phyloP scores from a whole-genome alignment of 2,797 vertebrate genomes.

The Cossypha caffra region DNA sequence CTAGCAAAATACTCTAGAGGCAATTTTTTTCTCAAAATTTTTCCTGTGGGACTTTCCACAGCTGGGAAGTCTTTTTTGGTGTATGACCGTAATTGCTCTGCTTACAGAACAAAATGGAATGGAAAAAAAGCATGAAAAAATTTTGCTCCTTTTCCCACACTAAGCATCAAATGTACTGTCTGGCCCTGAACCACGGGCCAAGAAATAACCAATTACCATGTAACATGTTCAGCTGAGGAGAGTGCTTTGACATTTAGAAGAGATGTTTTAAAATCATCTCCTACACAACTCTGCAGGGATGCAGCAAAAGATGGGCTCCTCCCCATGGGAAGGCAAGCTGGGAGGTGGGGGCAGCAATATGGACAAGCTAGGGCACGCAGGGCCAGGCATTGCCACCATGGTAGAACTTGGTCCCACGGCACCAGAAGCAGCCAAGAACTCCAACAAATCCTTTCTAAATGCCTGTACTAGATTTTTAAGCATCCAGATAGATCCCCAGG shows the following conservation, averaged over 20 bases:
- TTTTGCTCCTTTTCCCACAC: background rate
- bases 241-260: background rate
- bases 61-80: background rate
- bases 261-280: background rate
- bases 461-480: background rate
- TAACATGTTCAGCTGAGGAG: background rate
- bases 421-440: background rate
- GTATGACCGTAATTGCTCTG: background rate
- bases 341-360: background rate
- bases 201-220: background rate
- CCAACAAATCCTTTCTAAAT: background rate
- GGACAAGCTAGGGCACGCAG: background rate
- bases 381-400: background rate
- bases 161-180: background rate
- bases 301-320: background rate
- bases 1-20: background rate
- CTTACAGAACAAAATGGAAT: background rate
- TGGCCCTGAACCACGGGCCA: background rate
- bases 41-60: background rate
- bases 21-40: background rate
- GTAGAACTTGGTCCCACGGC: rapidly evolving
- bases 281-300: no score
- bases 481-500: background rate
- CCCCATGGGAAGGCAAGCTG: background rate
- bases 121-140: background rate